Evolutionary conservation across 23 tunicate species (phyloP), one percentile per base, ranked within the genome.

Genomic region (Halocynthia aurantium): DNA sequence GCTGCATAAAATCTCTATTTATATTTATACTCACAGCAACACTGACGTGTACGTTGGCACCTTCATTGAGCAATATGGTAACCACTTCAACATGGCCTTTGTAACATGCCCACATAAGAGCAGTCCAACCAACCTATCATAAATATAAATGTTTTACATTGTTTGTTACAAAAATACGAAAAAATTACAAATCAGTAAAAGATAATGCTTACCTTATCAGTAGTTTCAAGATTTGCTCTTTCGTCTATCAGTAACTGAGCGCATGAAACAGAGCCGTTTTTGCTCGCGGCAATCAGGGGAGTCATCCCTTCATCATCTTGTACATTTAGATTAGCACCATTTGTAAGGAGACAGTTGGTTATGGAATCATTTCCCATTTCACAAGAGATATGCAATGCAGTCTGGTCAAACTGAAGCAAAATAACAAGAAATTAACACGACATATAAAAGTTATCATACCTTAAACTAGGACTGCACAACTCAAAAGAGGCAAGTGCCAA

Each of bases 41-140:
- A 72, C 78, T 52, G 18, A 72, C 61, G 74, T 92, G 80, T 7
- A 92, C 85, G 82, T 83, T 82, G 5, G 94, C 98, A 6, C 80
- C 86, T 17, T 78, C 57, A 21, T 51, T 52, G 22, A 90, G 57
- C 11, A 96, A 70, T 71, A 70, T 52, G n/a, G 65, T n/a, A 20
- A 90, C 92, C 60, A 90, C 62, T 9, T 82, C 81, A 19, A 81
- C 56, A 64, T 96, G 86, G 52, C 99, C 99, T 78, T 90, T 90
- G 81, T 96, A 96, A 17, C 71, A 64, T 55, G 99, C 88, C 99
- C 99, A 96, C 81, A 92, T 81, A 44, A 96, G 60, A 69, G 92
- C 52, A 6, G 99, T 75, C 99, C 99, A 96, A 2, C 88, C 89
- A 78, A 87, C 85, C 92, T 91, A 64, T 6, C 74, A 52, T 0